Base-by-base conservation (phyloP, 1,140 invertebrate genomes). In the Coenobita brevimanus region DNA sequence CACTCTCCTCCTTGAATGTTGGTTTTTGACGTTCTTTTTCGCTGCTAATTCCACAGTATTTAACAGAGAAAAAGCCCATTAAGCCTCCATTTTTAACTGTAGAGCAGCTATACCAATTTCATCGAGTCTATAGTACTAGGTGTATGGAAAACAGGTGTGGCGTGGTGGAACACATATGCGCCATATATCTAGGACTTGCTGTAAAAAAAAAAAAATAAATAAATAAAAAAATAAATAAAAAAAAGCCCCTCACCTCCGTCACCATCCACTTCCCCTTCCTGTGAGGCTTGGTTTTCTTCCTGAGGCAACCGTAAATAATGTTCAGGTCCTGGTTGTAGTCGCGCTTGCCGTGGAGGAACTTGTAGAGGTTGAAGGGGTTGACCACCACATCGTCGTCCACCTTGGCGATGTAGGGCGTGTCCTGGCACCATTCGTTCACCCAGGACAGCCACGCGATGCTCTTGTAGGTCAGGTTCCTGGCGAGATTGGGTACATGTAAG, bases 381-480 rank as follows among this genome's bases (percentile, higher is more conserved):
- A 91, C 67, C 30, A 91, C 88, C 4, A 91, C 81, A 57, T 91
- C 91, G 62, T 91, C 91, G 85, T 91, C 91, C 15, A 86, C 85
- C 82, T 91, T 91, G 21, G 91, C 87, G 0, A 92, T 50, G 79
- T 69, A 91, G 27, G 88, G 57, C 2, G 82, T 90, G 2, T 83
- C 41, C 2, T 76, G 82, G 79, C 91, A 91, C 38, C 54, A 43
- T 36, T 85, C 46, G 43, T 27, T 64, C 36, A 89, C 89, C 83
- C 90, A 91, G 8, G 83, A 82, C 15, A 91, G 43, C 78, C 82
- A 71, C 87, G 90, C 79, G 4, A 91, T 38, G 57, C 60, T 89
- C 64, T 91, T 90, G 80, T 90, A 67, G 2, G 91, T 89, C 27
- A 91, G 75, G 80, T 91, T 91, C 33, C 80, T 79, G 76, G 13